phyloP scores from a whole-genome alignment of 30 jellyfish, hydroid and myxozoan genomes.

The Hydra vulgaris region DNA sequence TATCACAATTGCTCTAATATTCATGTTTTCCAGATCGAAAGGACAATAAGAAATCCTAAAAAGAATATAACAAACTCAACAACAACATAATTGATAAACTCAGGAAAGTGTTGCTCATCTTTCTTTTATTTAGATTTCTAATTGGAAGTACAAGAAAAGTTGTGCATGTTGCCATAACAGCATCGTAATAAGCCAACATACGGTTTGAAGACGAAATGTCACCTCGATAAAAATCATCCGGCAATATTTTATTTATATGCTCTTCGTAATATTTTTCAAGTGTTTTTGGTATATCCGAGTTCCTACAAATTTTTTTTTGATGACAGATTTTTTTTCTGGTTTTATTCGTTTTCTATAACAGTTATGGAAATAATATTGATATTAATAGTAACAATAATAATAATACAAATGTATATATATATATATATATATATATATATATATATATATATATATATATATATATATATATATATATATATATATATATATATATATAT shows the following conservation, averaged over 20 bases:
- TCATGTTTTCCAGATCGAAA: conserved; percentile 13
- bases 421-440: too few species aligned
- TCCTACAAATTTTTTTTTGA: too few species aligned
- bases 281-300: too few species aligned
- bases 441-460: too few species aligned
- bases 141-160: conserved; percentile 22
- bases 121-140: conserved; percentile 7
- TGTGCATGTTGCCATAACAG: conserved; percentile 35
- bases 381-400: too few species aligned
- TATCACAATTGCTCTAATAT: conserved; percentile 11
- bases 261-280: conserved; percentile 28
- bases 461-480: too few species aligned
- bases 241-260: background rate
- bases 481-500: too few species aligned
- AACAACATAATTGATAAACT: background rate
- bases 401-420: too few species aligned
- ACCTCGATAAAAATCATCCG: conserved; percentile 25
- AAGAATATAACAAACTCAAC: conserved; percentile 18
- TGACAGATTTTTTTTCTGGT: too few species aligned
- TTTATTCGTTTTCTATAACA: too few species aligned
- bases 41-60: conserved; percentile 18
- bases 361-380: too few species aligned
- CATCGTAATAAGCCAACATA: conserved; percentile 16
- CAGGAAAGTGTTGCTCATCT: background rate
- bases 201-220: conserved; percentile 20